Conservation (phyloP, 92 coral and sea anemone genomes). For the Palythoa heliodiscus region DNA sequence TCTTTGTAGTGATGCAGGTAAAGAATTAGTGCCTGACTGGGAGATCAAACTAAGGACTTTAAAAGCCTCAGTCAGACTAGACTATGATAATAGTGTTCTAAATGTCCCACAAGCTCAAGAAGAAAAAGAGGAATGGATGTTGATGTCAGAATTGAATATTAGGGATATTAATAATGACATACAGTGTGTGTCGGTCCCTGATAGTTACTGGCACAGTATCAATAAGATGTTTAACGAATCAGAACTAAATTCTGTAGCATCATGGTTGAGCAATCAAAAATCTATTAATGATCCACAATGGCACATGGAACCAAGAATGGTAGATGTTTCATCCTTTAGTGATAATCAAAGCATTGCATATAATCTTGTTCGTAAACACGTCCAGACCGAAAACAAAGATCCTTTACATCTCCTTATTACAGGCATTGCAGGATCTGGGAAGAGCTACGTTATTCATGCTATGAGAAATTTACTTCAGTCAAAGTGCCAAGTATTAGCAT, state of each 20-base stretch:
- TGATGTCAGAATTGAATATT: conserved; percentile 45
- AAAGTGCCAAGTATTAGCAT: background rate
- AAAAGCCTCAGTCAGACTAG: background rate
- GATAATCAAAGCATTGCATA: background rate
- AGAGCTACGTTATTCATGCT: background rate
- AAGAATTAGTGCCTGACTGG: conserved; percentile 44
- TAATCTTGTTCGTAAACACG: conserved; percentile 28
- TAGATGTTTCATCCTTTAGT: conserved; percentile 27
- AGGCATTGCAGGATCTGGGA: conserved; percentile 38
- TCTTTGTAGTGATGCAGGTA: conserved; percentile 14
- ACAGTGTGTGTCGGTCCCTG: conserved; percentile 16
- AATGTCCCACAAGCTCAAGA: background rate
- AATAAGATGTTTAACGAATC: conserved; percentile 31
- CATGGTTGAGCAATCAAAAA: conserved; percentile 36
- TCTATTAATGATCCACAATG: conserved; percentile 43
- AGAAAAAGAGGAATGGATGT: conserved; percentile 29
- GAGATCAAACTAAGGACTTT: conserved; percentile 22
- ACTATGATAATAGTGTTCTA: background rate
- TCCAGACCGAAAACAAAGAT: conserved; percentile 16
- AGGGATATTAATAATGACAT: background rate
- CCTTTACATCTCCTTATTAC: conserved; percentile 41
- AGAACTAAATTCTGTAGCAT: conserved; percentile 41
- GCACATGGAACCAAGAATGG: conserved; percentile 33
- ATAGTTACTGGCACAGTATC: conserved; percentile 40
- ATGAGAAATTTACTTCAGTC: background rate